A percentile compares a stretch with the other conserved stretches of the same genome.
Evolutionary conservation across 2,113 vertebrate genomes (phyloP).

Genomic region (Amphiprion percula): DNA sequence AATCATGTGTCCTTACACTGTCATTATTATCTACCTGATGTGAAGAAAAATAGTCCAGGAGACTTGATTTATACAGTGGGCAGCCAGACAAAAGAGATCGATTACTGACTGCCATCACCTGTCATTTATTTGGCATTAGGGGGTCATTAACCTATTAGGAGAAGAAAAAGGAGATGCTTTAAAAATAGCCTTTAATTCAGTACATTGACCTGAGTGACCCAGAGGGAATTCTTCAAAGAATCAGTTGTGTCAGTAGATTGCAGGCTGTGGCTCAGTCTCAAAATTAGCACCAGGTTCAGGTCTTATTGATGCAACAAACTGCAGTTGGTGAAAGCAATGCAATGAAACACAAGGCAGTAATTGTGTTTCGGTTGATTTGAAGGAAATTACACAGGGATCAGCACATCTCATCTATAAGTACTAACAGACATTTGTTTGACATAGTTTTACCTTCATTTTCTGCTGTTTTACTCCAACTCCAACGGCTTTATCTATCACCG

Average conservation of each 20-base stretch:
- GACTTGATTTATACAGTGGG: not conserved
- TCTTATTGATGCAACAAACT: not conserved
- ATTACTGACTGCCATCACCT: not conserved
- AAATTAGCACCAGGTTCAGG: slow-evolving; percentile 6
- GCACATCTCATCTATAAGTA: not conserved
- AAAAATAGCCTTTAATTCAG: slow-evolving; percentile 4
- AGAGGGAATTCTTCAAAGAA: not conserved
- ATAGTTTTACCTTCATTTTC: slow-evolving; percentile 9
- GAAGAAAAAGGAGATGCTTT: not conserved
- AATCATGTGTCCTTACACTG: slow-evolving; percentile 18
- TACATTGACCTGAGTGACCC: not conserved
- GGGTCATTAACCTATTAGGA: not conserved
- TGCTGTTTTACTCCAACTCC: not conserved
- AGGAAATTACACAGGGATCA: slow-evolving; percentile 7
- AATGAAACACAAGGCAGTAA: not conserved
- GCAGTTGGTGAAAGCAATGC: not conserved
- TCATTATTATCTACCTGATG: slow-evolving; percentile 1
- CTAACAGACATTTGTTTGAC: slow-evolving; percentile 12
- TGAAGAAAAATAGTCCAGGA: slow-evolving; percentile 7
- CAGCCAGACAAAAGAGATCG: not conserved
- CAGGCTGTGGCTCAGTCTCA: not conserved
- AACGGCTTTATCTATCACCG: not conserved
- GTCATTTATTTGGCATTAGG: not conserved
- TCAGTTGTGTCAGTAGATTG: not conserved
- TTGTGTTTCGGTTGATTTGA: not conserved